Evolutionary conservation across 2,888 invertebrate genomes (phyloP).

Genomic region (Aleiodes leptofemur): DNA sequence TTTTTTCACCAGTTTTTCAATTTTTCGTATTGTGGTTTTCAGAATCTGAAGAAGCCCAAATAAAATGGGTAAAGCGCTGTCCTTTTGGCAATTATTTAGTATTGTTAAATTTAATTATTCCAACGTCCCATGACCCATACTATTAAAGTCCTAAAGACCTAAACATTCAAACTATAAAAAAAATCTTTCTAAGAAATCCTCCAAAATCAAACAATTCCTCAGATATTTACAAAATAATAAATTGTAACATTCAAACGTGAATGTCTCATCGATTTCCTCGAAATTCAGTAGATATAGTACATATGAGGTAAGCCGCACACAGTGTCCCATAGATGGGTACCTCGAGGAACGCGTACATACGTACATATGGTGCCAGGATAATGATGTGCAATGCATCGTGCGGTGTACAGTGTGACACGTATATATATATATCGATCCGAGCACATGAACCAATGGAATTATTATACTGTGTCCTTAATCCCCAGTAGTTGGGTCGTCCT

Average conservation of each 20-base stretch:
- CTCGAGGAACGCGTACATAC: constrained; percentile 23
- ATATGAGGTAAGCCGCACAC: constrained; percentile 16
- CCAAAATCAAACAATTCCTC: background rate
- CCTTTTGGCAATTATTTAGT: no score
- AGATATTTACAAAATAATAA: background rate
- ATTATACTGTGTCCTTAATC: constrained; percentile 30
- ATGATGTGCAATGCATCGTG: constrained; percentile 16
- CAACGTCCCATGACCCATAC: no score
- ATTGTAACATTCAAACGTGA: background rate
- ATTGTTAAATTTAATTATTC: no score
- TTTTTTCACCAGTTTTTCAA: no score
- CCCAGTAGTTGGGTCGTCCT: background rate
- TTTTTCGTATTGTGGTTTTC: no score
- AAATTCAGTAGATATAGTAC: constrained; percentile 16
- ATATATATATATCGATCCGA: constrained; percentile 11
- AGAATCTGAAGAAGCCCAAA: no score
- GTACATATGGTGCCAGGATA: constrained; percentile 20
- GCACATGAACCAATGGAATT: constrained; percentile 29
- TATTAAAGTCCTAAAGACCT: no score
- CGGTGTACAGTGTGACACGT: constrained; percentile 19
- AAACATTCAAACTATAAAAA: no score
- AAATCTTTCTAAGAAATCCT: no score
- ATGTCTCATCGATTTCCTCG: background rate
- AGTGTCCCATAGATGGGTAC: background rate
- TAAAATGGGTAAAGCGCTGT: no score